Evolutionary conservation across 1,140 invertebrate species (phyloP), one percentile per base, ranked within the genome.

Genomic region (Coelopa frigida): DNA sequence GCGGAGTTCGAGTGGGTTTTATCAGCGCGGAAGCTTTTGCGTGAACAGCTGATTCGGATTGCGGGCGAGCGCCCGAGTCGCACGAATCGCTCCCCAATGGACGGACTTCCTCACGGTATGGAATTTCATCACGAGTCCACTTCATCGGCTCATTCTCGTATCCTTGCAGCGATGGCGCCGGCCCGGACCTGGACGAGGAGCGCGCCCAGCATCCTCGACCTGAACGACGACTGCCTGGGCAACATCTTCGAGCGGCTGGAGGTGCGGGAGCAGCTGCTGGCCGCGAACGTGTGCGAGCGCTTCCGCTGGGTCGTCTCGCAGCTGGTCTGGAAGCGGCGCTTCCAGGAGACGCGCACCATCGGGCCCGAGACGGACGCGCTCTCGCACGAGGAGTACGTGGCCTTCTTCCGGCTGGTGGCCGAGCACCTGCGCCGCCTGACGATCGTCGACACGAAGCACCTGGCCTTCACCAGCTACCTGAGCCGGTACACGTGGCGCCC

Each of bases 211-310:
- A n/a, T n/a, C n/a, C n/a, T n/a, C n/a, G n/a, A 50, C 24, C 49
- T 65, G 4, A 65, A 65, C 32, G 61, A 65, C 21, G 61, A 65
- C 33, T 65, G 61, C 29, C 37, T 65, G 17, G 52, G 59, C 39
- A 33, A 55, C 27, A 65, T 65, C 48, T 38, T 65, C 22, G 50
- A 58, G 26, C 58, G 54, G 14, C 51, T 65, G 17, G 26, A 53
- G 1, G 47, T 65, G n/a, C 21, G 45, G 12, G 61, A 65, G 31
- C 61, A 65, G 40, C 56, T 65, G 8, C 49, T 56, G 29, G 49
- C 61, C 52, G 52, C 57, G 5, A 40, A 55, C 2, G 42, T 56
- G 8, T 54, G 50, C 11, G 21, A 44, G 20, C 51, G 55, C 4
- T 65, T 61, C 17, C 27, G 51, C 27, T 44, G 55, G 12, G 26